Evolutionary conservation across 2,113 vertebrate genomes (phyloP).

Genomic region (Lophotis ruficrista): DNA sequence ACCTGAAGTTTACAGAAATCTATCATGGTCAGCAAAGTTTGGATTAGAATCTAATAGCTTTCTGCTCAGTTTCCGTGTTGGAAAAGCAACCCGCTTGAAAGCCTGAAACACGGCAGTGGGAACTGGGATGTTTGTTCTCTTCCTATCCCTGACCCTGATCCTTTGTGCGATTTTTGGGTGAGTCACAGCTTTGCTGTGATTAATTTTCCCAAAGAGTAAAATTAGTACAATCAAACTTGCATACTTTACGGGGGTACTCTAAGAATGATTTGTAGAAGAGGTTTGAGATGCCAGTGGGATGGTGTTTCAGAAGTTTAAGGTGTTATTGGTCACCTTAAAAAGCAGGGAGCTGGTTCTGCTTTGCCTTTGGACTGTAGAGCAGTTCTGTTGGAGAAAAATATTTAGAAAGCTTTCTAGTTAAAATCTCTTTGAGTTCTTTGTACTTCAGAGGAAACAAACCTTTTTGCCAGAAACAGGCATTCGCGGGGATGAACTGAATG

Average conservation of each 20-base stretch:
- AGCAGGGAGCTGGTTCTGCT: neutral
- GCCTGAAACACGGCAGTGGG: neutral
- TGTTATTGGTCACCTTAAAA: neutral
- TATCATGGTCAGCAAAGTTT: neutral
- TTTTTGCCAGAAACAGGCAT: neutral
- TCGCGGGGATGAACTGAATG: neutral
- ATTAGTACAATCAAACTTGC: neutral
- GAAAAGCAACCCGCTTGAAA: neutral
- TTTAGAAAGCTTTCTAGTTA: neutral
- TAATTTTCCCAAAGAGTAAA: neutral
- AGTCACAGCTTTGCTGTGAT: conserved; percentile 1
- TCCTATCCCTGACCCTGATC: neutral
- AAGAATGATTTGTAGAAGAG: neutral
- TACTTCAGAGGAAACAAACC: neutral
- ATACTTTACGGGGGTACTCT: neutral
- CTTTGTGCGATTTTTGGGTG: neutral
- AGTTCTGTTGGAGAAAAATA: neutral
- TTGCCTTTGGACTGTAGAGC: neutral
- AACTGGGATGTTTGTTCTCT: neutral
- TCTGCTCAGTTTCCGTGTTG: neutral
- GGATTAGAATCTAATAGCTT: neutral
- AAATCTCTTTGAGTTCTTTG: neutral
- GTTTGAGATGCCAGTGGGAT: neutral
- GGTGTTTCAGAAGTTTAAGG: neutral
- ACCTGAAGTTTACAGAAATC: neutral